Evolutionary conservation across 2,113 vertebrate species (phyloP), one percentile per base, ranked within the genome.

Genomic region (Hipposideros armiger): DNA sequence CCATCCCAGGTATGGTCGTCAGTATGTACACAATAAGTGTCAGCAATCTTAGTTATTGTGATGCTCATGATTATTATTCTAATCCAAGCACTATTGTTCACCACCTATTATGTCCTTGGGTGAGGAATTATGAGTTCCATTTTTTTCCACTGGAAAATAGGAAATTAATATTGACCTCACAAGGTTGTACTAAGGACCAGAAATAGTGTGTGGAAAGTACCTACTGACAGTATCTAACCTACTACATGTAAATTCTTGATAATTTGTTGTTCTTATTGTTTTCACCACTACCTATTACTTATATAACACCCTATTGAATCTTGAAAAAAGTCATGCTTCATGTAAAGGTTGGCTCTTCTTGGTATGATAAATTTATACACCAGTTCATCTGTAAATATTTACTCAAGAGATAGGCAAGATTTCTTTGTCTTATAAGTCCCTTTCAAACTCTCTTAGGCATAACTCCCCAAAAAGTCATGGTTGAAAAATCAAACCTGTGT

Each of bases 401-500:
- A 30, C 40, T 82, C 11, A 76, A 72, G 32, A 72, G 42, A 84
- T 3, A 74, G 19, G 87, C n/a, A 91, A 82, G 45, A 28, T 82
- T 86, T 72, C 50, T 69, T 22, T 73, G 9, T 91, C 62, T 95
- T 30, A 24, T 32, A 88, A 86, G 9, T 73, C 26, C 22, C 42
- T 73, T 92, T 77, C 30, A 28, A 92, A 7, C 17, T 81, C 11
- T 13, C 15, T 73, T 67, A 30, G 20, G 40, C 8, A 76, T 92
- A 95, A 58, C 20, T 70, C 28, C 9, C 30, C 19, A 91, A 83
- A 66, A 84, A 16, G 11, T 28, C 76, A 6, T 78, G 40, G 62
- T 22, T 89, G 16, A 76, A 85, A 85, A 85, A 76, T 82, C 54
- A 85, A 54, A 92, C 13, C 83, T 58, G 45, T 81, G 54, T 73